Evolutionary conservation across 2,888 invertebrate genomes (phyloP), one percentile per base, ranked within the genome.

Genomic region (Ceriagrion tenellum): DNA sequence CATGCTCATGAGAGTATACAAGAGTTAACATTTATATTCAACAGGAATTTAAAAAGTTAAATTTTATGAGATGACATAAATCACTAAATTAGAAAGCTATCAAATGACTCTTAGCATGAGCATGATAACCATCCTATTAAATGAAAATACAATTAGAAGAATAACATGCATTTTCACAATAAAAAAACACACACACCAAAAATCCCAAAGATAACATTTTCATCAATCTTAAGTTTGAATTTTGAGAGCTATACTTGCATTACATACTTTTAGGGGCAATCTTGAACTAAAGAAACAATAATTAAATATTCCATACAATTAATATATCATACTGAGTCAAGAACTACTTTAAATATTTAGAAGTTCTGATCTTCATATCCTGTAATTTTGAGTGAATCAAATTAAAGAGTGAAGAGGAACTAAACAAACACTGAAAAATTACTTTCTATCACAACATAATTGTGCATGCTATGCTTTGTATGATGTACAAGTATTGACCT

Each of bases 161-260:
- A 81, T 81, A 81, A 81, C 81, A 81, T 81, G 81, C 81, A 81
- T 81, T 81, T 81, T 35, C 81, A 81, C 81, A 81, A 81, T 35
- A 81, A 35, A 81, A 81, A 81, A 81, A 81, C 35, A 81, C 81
- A 81, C 81, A 81, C 35, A 81, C 81, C 81, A 81, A 81, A 35
- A 81, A 81, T 35, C 35, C 81, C 81, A 81, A 81, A 81, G 35
- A 81, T 81, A 81, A 35, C 81, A 35, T 81, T 81, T 18, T 81
- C 30, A 35, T 81, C 26, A 26, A 35, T 30, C 18, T 81, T 30
- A 35, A 81, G 81, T 16, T 26, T 3, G 16, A 81, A 81, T 81
- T 81, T 81, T 81, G 81, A 81, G 35, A 81, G 18, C 16, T 35
- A 16, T 30, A 81, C 35, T 13, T 35, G 81, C 16, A 81, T n/a